Conservation (phyloP, 2,797 vertebrate genomes). For the Leucoraja ocellata region DNA sequence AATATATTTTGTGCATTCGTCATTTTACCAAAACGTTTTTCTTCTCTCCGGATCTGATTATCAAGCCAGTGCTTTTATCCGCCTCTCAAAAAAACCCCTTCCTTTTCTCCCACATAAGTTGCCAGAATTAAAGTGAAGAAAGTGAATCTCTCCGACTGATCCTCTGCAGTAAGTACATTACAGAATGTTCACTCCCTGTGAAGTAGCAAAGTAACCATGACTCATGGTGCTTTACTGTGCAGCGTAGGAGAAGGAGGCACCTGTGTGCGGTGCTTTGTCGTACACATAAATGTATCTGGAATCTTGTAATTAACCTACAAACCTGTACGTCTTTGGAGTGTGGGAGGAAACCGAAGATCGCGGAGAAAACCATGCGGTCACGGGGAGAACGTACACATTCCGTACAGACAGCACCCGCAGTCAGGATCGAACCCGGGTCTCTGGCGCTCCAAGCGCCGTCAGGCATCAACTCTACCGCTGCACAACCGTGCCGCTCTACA, state of each 20-base stretch:
- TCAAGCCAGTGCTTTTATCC: not conserved
- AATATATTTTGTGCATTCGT: not conserved
- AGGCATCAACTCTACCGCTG: too few species aligned
- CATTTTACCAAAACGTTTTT: not conserved
- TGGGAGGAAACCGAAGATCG: too few species aligned
- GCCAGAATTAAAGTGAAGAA: not conserved
- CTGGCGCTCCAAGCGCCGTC: too few species aligned
- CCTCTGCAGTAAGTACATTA: not conserved
- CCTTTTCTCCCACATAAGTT: not conserved
- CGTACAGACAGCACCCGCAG: too few species aligned
- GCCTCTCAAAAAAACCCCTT: not conserved
- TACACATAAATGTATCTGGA: too few species aligned
- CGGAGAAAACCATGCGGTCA: too few species aligned
- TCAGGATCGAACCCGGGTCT: too few species aligned
- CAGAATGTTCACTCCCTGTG: not conserved
- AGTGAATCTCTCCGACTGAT: slow-evolving; percentile 2
- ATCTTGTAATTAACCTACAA: too few species aligned
- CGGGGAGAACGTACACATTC: too few species aligned
- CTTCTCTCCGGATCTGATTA: not conserved
- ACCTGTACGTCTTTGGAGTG: too few species aligned
- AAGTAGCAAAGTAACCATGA: not conserved
- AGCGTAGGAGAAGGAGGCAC: not conserved
- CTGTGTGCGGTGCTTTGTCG: not conserved
- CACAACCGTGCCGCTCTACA: too few species aligned
- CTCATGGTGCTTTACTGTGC: slow-evolving; percentile 1